Conservation (phyloP, 2,888 invertebrate genomes). For the Tetheella fluctuosa region DNA sequence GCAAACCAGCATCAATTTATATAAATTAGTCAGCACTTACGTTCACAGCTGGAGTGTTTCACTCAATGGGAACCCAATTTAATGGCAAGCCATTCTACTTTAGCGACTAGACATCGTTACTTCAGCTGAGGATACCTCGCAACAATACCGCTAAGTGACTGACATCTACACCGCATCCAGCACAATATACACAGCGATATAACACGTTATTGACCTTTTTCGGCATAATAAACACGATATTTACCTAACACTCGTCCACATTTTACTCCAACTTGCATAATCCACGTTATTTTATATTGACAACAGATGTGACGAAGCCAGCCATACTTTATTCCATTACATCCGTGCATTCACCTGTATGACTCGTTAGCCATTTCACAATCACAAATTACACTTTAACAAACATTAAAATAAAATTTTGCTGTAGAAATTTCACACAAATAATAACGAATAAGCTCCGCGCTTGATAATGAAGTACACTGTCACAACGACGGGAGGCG, state of each 20-base stretch:
- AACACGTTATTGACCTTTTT: slow-evolving; percentile 34
- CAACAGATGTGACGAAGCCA: slow-evolving; percentile 73
- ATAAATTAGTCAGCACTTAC: neutral
- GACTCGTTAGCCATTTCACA: slow-evolving; percentile 56
- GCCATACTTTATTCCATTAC: slow-evolving; percentile 64
- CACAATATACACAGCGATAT: slow-evolving; percentile 39
- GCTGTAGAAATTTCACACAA: slow-evolving; percentile 67
- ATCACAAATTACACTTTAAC: slow-evolving; percentile 57
- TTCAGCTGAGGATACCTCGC: neutral
- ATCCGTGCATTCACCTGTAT: slow-evolving; percentile 51
- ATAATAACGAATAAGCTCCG: slow-evolving; percentile 70
- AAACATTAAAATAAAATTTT: slow-evolving; percentile 66
- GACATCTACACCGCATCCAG: slow-evolving; percentile 25
- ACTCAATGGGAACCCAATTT: neutral
- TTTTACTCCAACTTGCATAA: slow-evolving; percentile 80
- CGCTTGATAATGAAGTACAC: slow-evolving; percentile 67
- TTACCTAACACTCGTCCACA: slow-evolving; percentile 79
- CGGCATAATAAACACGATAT: slow-evolving; percentile 48
- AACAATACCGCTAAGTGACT: slow-evolving; percentile 7
- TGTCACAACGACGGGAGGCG: slow-evolving; percentile 76
- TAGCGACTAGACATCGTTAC: neutral
- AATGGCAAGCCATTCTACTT: neutral
- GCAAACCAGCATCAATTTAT: neutral
- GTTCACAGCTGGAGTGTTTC: neutral
- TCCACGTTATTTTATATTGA: slow-evolving; percentile 80